Percentiles rank a stretch among this genome's conserved stretches.
These are phyloP conservation scores for Indri indri DNA, from an alignment of 2,113 vertebrate species.

Conservation along the genomic window DNA sequence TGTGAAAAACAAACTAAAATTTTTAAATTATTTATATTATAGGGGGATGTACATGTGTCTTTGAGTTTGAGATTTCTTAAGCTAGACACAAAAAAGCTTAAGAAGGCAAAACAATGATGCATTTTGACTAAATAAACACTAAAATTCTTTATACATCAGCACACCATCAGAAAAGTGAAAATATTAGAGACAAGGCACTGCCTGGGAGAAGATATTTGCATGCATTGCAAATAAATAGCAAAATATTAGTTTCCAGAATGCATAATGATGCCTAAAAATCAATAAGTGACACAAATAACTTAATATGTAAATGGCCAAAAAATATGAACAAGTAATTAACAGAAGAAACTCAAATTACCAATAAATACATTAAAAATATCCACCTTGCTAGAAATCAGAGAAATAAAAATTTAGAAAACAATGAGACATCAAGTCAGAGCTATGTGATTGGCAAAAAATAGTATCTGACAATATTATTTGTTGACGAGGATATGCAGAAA, in stretches of 20 bases:
- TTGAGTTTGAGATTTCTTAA: constrained; percentile 1
- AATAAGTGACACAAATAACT: constrained; percentile 42
- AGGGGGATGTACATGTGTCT: background rate
- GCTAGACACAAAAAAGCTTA: background rate
- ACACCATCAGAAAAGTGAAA: background rate
- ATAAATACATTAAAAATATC: background rate
- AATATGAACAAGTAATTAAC: constrained; percentile 26
- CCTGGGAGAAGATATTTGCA: background rate
- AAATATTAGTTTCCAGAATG: background rate
- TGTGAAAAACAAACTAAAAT: constrained; percentile 1
- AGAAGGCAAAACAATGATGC: background rate
- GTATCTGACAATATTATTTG: constrained; percentile 4
- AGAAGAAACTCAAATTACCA: background rate
- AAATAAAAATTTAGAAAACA: constrained; percentile 15
- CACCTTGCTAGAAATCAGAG: background rate
- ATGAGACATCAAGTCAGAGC: background rate
- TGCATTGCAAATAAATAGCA: background rate
- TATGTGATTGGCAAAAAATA: background rate
- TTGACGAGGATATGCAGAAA: background rate
- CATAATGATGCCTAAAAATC: constrained; percentile 24
- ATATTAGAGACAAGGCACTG: background rate
- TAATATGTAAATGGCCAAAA: background rate
- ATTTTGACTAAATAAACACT: constrained; percentile 4
- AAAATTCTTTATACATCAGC: background rate
- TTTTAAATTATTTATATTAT: constrained; percentile 13